Evolutionary conservation across 2,888 invertebrate genomes (phyloP), one percentile per base, ranked within the genome.

Genomic region (Margaritifera margaritifera): DNA sequence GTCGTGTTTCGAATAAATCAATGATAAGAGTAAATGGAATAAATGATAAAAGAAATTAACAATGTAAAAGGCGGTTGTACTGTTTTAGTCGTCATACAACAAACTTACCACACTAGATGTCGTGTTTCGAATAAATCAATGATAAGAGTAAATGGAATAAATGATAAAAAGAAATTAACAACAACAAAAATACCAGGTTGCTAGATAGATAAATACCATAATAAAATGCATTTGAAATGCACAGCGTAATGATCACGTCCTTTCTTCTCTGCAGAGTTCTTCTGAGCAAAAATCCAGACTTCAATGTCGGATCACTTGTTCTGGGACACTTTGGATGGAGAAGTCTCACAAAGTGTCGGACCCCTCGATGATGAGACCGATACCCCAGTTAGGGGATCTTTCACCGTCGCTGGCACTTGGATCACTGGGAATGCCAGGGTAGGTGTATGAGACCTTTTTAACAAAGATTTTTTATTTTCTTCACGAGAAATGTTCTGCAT

Each of bases 401-500:
- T 92, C 94, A 1, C 78, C 91, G 8, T 94, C 94, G 0, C 90
- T 93, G 64, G 92, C 91, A 20, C 87, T 94, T 25, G 94, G 94
- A 64, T 87, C 92, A 61, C 88, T 94, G 59, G 94, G 94, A 80
- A 94, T 94, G 93, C 93, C 94, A 59, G 94, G 94, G 94, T 94
- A 90, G 86, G 89, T 60, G 8, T 20, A 59, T 25, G 18, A 42
- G 11, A 31, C 8, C 8, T 6, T 31, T 6, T 8, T 27, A 22
- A n/a, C n/a, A 27, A 22, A 4, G 6, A 25, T 31, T 84, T n/a
- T 1, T 20, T 8, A 22, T 25, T 1, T 19, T 52, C 5, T 19
- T 27, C 25, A 6, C 31, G 6, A 31, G 31, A 31, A 22, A 22
- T 59, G 18, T 56, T 56, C 18, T 56, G 11, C 24, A 56, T 2